Conservation (phyloP, 2,797 vertebrate species). For the Odontamblyopus lacepedii region DNA sequence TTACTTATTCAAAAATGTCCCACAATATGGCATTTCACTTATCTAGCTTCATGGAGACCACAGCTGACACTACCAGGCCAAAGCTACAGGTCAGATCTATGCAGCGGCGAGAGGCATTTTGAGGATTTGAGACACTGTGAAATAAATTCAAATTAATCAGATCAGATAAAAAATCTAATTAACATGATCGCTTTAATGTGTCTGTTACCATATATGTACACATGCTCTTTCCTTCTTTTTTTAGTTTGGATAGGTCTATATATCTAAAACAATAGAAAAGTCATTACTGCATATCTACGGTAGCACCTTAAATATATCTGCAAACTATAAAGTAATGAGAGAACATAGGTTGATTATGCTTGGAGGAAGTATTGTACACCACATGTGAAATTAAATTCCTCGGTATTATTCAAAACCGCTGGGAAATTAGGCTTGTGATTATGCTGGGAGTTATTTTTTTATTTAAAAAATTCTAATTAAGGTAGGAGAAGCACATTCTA, state of each 20-base stretch:
- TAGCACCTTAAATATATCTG: background rate
- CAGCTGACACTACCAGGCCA: too few species aligned
- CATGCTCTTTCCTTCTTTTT: slow-evolving; percentile 8
- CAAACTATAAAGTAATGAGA: background rate
- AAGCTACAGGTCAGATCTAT: too few species aligned
- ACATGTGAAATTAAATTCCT: slow-evolving; percentile 24
- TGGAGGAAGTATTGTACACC: slow-evolving; percentile 19
- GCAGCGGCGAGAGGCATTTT: too few species aligned
- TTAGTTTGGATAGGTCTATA: background rate
- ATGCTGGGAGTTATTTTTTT: slow-evolving; percentile 41
- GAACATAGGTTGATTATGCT: slow-evolving; percentile 18
- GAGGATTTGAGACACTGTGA: too few species aligned
- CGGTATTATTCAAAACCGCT: slow-evolving; percentile 38
- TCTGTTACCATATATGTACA: background rate
- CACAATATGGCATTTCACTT: too few species aligned
- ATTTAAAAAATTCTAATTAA: slow-evolving; percentile 44
- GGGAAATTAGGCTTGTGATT: slow-evolving; percentile 50
- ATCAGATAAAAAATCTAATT: too few species aligned
- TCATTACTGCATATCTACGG: background rate
- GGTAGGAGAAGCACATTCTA: slow-evolving; percentile 12
- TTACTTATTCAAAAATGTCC: too few species aligned
- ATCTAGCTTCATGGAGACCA: too few species aligned
- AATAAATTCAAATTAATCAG: too few species aligned
- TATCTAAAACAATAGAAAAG: slow-evolving; percentile 15
- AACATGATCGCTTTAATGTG: too few species aligned